phyloP scores from a whole-genome alignment of 2,888 invertebrate genomes.

The Acrobasis suavella region DNA sequence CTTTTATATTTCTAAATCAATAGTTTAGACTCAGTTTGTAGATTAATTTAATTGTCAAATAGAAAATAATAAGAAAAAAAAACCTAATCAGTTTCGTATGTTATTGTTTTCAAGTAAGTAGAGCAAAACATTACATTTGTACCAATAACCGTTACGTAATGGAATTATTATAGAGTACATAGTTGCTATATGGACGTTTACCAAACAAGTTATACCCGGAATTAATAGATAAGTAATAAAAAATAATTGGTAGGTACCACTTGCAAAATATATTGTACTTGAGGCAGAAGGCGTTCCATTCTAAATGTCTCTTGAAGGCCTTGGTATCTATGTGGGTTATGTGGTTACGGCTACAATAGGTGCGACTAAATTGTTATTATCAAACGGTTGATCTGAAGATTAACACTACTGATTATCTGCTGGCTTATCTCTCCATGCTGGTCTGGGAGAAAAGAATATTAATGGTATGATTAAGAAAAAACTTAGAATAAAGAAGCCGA shows the following conservation, averaged over 20 bases:
- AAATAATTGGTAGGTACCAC: not conserved
- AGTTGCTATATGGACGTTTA: not conserved
- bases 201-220: not conserved
- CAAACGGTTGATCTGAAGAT: too few relatives aligned
- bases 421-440: too few relatives aligned
- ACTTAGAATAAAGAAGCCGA: too few relatives aligned
- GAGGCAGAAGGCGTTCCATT: not conserved
- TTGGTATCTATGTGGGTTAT: constrained; percentile 13
- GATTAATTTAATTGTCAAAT: too few relatives aligned
- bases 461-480: too few relatives aligned
- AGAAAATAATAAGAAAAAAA: too few relatives aligned
- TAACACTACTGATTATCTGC: too few relatives aligned
- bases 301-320: constrained; percentile 13
- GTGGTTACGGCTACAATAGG: not conserved
- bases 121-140: not conserved
- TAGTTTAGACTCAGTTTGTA: too few relatives aligned
- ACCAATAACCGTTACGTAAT: not conserved
- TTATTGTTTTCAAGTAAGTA: not conserved
- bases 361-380: not conserved
- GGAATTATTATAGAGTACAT: not conserved
- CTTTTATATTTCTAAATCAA: too few relatives aligned
- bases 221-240: not conserved
- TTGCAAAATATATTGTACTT: constrained; percentile 2
- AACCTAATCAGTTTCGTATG: not conserved
- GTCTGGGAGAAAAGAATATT: too few relatives aligned